These are phyloP conservation scores for Hormaphis cornu DNA, from an alignment of 1,140 invertebrate genomes.

Conservation along the genomic window DNA sequence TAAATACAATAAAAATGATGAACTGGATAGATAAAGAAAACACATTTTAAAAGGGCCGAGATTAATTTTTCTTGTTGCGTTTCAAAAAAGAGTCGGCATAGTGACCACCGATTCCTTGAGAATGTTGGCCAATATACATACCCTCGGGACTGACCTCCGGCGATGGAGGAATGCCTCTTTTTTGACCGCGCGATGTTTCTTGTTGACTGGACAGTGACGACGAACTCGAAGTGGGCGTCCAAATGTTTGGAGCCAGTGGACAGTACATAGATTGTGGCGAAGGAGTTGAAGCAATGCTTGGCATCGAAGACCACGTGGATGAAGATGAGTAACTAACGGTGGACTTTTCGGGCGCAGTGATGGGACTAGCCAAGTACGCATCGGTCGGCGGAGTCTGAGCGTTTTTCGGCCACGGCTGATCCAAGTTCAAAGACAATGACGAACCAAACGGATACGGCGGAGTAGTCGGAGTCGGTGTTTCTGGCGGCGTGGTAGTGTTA, in stretches of 20 bases:
- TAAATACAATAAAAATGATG: not conserved
- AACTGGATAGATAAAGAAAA: not conserved
- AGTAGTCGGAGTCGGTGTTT: conserved; percentile 34
- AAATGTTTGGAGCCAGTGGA: conserved; percentile 33
- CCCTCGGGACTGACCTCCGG: conserved; percentile 49
- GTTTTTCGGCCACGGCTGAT: conserved; percentile 22
- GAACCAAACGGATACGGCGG: conserved; percentile 34
- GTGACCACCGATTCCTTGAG: conserved; percentile 50
- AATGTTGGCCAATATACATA: conserved; percentile 49
- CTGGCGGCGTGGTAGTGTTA: conserved; percentile 9
- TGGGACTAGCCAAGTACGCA: conserved; percentile 34
- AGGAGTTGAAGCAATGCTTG: conserved; percentile 7
- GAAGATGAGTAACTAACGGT: conserved; percentile 32
- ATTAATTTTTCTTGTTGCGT: conserved; percentile 44
- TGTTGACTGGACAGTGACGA: conserved; percentile 28
- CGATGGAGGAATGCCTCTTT: conserved; percentile 47
- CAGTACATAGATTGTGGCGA: conserved; percentile 34
- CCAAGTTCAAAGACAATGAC: conserved; percentile 25
- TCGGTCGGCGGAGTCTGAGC: conserved; percentile 30
- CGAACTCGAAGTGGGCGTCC: conserved; percentile 28
- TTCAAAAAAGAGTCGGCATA: conserved; percentile 50
- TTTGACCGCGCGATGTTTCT: conserved; percentile 44
- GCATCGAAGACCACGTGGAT: conserved; percentile 26
- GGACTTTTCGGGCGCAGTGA: conserved; percentile 28
- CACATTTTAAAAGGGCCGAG: not conserved